Conservation (phyloP, 2,113 vertebrate species). For the Tragulus kanchil region DNA sequence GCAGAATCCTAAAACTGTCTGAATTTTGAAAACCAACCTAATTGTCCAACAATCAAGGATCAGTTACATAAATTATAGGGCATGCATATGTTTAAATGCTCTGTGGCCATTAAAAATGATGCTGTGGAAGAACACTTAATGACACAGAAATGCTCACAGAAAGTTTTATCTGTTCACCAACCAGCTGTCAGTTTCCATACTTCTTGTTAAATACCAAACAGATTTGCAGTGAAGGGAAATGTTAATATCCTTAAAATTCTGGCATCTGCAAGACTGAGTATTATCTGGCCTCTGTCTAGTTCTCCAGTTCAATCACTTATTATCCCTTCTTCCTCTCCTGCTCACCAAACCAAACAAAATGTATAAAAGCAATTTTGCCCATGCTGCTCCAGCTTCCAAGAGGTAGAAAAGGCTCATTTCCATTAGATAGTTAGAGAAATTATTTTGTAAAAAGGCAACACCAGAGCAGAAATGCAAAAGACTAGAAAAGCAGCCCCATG, state of each 20-base stretch:
- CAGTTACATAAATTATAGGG: slow-evolving; percentile 49
- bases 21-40: not conserved
- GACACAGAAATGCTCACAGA: slow-evolving; percentile 35
- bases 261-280: not conserved
- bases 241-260: slow-evolving; percentile 48
- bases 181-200: slow-evolving; percentile 45
- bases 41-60: not conserved
- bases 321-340: not conserved
- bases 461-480: not conserved
- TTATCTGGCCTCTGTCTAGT: not conserved
- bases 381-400: not conserved
- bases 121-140: slow-evolving; percentile 57
- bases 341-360: not conserved
- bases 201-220: slow-evolving; percentile 69
- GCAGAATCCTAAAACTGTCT: not conserved
- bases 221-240: slow-evolving; percentile 54
- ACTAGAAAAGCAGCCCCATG: not conserved
- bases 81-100: slow-evolving; percentile 48
- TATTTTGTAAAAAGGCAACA: not conserved
- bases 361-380: not conserved
- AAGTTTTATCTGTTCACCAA: slow-evolving; percentile 65
- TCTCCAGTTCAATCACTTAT: not conserved
- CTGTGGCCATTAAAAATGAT: slow-evolving; percentile 46
- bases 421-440: not conserved
- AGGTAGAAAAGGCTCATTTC: not conserved